A percentile compares a stretch with the other conserved stretches of the same genome.
phyloP scores from a whole-genome alignment of 2,113 vertebrate species.

The Cercocebus atys region DNA sequence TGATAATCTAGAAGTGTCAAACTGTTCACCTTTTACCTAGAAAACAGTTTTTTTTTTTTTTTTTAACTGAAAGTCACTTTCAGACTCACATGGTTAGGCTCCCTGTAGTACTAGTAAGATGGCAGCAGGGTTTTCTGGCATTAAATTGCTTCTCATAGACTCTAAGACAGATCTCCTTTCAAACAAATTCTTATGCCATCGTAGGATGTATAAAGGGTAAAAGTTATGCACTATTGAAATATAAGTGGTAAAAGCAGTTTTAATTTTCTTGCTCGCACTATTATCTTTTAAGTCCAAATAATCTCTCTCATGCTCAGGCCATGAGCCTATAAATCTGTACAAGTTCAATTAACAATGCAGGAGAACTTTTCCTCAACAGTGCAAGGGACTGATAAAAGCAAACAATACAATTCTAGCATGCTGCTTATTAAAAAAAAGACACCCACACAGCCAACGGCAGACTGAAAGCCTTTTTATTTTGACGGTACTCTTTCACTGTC shows the following conservation, averaged over 20 bases:
- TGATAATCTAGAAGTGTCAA: background rate
- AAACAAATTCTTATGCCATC: background rate
- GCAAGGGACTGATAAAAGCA: slow-evolving; percentile 66
- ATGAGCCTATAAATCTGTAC: slow-evolving; percentile 61
- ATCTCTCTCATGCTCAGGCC: slow-evolving; percentile 39
- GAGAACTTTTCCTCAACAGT: slow-evolving; percentile 61
- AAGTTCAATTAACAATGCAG: slow-evolving; percentile 50
- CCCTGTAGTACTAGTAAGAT: no score
- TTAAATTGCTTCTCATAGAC: background rate
- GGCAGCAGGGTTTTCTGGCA: background rate
- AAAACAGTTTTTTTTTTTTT: background rate
- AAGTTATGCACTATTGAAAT: slow-evolving; percentile 39
- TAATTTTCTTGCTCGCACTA: slow-evolving; percentile 66
- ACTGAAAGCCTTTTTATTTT: slow-evolving; percentile 83
- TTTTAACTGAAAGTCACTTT: background rate
- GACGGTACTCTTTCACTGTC: slow-evolving; percentile 84
- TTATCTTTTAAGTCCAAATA: slow-evolving; percentile 78
- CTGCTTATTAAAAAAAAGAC: slow-evolving; percentile 69
- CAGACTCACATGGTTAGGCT: no score
- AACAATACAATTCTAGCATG: slow-evolving; percentile 2
- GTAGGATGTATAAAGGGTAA: background rate
- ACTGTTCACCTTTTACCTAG: background rate
- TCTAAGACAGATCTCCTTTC: background rate
- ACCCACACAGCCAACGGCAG: slow-evolving; percentile 35
- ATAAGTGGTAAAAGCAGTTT: slow-evolving; percentile 57